These are phyloP conservation scores for Leptinotarsa juncta DNA, from an alignment of 2,888 invertebrate genomes.

Conservation along the genomic window DNA sequence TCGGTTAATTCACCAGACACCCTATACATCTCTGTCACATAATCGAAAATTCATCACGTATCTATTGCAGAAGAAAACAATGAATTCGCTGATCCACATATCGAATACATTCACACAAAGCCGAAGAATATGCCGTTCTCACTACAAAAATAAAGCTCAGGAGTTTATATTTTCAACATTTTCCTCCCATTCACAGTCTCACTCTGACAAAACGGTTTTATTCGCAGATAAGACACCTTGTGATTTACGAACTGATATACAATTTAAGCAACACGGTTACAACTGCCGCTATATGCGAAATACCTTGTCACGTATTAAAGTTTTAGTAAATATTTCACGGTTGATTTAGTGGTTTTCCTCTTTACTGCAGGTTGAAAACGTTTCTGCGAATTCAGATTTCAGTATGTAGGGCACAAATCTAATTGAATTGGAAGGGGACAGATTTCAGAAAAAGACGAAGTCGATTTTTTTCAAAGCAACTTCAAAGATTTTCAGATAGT, in stretches of 20 bases:
- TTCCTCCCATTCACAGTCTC: conserved; percentile 8
- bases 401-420: too few relatives aligned
- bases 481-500: too few relatives aligned
- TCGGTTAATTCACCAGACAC: too few relatives aligned
- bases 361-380: too few relatives aligned
- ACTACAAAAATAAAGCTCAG: not conserved
- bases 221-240: not conserved
- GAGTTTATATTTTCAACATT: conserved; percentile 16
- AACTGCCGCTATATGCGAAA: not conserved
- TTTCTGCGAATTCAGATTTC: too few relatives aligned
- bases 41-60: too few relatives aligned
- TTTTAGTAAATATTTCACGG: not conserved
- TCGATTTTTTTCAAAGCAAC: too few relatives aligned
- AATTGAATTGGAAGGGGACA: too few relatives aligned
- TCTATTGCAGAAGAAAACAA: not conserved
- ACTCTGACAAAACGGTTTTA: not conserved
- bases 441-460: too few relatives aligned
- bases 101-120: conserved; percentile 21
- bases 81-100: conserved; percentile 7
- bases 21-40: too few relatives aligned
- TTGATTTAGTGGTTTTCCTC: too few relatives aligned
- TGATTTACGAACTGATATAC: conserved; percentile 8
- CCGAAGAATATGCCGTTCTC: not conserved
- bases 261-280: not conserved
- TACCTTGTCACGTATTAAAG: not conserved